These are phyloP conservation scores for Coregonus ussuriensis DNA, from an alignment of 2,797 vertebrate genomes.

Conservation along the genomic window DNA sequence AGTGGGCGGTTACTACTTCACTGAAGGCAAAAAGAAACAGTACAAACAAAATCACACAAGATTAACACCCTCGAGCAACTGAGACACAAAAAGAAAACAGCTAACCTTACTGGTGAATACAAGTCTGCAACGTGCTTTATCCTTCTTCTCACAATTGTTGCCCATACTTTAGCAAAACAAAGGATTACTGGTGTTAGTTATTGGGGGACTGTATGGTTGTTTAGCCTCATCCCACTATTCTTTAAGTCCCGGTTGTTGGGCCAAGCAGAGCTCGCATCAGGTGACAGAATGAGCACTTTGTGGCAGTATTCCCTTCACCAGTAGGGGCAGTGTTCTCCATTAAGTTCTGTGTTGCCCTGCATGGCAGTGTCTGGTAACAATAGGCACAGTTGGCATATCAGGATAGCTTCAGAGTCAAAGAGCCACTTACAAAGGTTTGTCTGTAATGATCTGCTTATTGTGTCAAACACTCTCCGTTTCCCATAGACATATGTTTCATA, in stretches of 20 bases:
- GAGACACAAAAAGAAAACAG: slow-evolving; percentile 52
- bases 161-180: neutral
- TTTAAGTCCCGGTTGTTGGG: slow-evolving; percentile 24
- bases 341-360: slow-evolving; percentile 56
- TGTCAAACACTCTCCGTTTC: slow-evolving; percentile 42
- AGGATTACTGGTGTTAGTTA: neutral
- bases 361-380: slow-evolving; percentile 73
- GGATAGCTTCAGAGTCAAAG: slow-evolving; percentile 76
- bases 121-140: slow-evolving; percentile 33
- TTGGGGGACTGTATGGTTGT: slow-evolving; percentile 18
- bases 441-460: slow-evolving; percentile 47
- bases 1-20: slow-evolving; percentile 75
- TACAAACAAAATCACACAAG: slow-evolving; percentile 70
- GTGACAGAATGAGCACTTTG: neutral
- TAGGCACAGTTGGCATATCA: slow-evolving; percentile 83
- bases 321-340: slow-evolving; percentile 55
- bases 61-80: slow-evolving; percentile 64
- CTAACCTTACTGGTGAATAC: slow-evolving; percentile 50
- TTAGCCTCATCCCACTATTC: slow-evolving; percentile 21
- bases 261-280: slow-evolving; percentile 20
- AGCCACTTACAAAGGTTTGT: slow-evolving; percentile 71
- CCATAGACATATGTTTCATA: slow-evolving; percentile 56
- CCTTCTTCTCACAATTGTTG: neutral
- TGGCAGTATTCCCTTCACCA: slow-evolving; percentile 49
- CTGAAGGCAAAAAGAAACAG: slow-evolving; percentile 74